Percentiles rank a stretch among this genome's conserved stretches.
phyloP scores from a whole-genome alignment of 2,113 vertebrate species.

The Ovibos moschatus region DNA sequence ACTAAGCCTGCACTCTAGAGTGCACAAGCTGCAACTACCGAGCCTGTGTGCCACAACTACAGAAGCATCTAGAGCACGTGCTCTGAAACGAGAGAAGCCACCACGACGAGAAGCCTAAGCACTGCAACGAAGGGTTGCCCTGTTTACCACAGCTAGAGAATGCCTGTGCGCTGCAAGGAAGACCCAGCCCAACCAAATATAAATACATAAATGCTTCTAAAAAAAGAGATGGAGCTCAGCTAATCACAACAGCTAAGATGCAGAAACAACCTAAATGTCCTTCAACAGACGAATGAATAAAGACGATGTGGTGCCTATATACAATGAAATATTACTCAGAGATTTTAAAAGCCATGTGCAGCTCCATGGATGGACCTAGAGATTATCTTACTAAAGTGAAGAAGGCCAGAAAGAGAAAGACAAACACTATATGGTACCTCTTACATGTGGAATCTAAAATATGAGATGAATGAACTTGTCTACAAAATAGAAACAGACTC shows the following conservation, averaged over 20 bases:
- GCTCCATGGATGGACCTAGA: background rate
- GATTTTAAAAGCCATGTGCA: background rate
- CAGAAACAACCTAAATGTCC: background rate
- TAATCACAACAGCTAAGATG: background rate
- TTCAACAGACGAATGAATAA: background rate
- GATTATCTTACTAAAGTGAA: background rate
- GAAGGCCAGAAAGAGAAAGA: background rate
- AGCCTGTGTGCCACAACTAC: background rate
- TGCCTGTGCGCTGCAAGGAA: background rate
- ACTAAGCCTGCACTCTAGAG: background rate
- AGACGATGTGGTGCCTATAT: background rate
- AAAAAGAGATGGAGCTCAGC: background rate
- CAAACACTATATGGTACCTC: background rate
- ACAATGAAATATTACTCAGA: background rate
- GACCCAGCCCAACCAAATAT: background rate
- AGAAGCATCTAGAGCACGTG: background rate
- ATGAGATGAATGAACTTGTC: background rate
- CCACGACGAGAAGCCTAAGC: background rate
- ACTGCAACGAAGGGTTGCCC: background rate
- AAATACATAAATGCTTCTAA: background rate
- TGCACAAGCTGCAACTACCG: background rate
- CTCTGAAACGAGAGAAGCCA: background rate
- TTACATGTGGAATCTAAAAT: background rate
- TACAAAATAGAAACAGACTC: background rate
- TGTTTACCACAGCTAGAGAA: background rate